A percentile compares a stretch with the other conserved stretches of the same genome.
phyloP scores from a whole-genome alignment of 2,888 invertebrate species.

The Rambutsinella grinnellia region DNA sequence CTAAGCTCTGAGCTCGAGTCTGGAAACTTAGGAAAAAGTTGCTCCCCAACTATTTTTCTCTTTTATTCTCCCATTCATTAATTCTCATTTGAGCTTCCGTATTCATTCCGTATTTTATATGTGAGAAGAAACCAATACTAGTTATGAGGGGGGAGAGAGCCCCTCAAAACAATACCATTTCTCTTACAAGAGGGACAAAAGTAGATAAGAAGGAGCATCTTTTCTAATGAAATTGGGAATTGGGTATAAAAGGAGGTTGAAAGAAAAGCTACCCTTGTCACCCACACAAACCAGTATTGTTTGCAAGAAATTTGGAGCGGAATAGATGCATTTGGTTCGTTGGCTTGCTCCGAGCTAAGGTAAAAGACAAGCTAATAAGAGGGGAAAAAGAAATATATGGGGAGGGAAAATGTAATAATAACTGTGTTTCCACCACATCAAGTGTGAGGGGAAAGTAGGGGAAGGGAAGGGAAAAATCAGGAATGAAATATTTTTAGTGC shows the following conservation, averaged over 20 bases:
- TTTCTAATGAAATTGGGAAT: slow-evolving; percentile 47
- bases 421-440: no score
- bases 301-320: no score
- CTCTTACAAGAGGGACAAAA: slow-evolving; percentile 10
- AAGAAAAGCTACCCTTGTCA: slow-evolving; percentile 1
- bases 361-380: neutral
- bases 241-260: neutral
- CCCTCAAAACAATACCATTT: neutral
- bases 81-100: slow-evolving; percentile 42
- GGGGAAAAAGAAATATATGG: neutral
- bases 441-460: no score
- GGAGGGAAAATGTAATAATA: slow-evolving; percentile 26
- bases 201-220: slow-evolving; percentile 23
- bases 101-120: neutral
- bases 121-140: slow-evolving; percentile 18
- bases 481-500: no score
- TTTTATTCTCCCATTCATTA: slow-evolving; percentile 36
- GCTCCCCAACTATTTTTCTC: slow-evolving; percentile 6
- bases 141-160: slow-evolving; percentile 18
- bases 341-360: no score
- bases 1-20: no score
- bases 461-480: no score
- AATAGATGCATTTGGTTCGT: no score
- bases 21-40: no score
- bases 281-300: no score